Base-by-base conservation (phyloP, 2,888 invertebrate genomes). In the Calameuta idolon region DNA sequence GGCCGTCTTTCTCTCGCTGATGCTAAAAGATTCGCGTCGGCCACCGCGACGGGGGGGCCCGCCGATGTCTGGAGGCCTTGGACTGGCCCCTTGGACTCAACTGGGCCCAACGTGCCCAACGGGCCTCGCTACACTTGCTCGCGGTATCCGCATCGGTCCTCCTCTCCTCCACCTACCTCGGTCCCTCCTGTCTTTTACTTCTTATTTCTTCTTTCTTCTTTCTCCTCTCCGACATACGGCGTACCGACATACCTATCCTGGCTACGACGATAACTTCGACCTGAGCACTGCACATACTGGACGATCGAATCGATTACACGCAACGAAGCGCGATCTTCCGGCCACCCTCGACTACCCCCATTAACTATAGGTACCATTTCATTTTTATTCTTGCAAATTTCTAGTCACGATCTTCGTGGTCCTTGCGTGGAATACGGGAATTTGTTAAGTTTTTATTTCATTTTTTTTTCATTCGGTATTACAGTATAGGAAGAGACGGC, bases 81-180 rank as follows among this genome's bases (percentile, higher is more conserved):
- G 55, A 86, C 85, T 85, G 86, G 81, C 83, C 83, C 82, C 80
- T 76, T 80, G 83, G 79, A 79, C 82, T 83, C 80, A 92, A 75
- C 34, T 34, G 73, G 73, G 73, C 77, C 76, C 79, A 75, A 35
- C 79, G 74, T 73, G 71, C 40, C 74, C 35, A 4, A 68, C 68
- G 85, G n/a, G 92, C 92, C 76, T 85, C 81, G 85, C 91, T 89
- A 71, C 81, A 88, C 86, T 83, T 91, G 94, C 11, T 94, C 94
- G 81, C 92, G 93, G 37, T 92, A 92, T 89, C 94, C 90, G 87
- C 94, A 74, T 74, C 74, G 34, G 37, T 71, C 23, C 55, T 55
- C 23, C 55, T 55, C 55, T 2, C 55, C 55, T 55, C 23, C 55
- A 23, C 55, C 55, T 55, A 23, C 55, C 55, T 55, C 23, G 23